These are phyloP conservation scores for Charaxes varanes DNA, from an alignment of 1,140 invertebrate genomes.

Conservation along the genomic window DNA sequence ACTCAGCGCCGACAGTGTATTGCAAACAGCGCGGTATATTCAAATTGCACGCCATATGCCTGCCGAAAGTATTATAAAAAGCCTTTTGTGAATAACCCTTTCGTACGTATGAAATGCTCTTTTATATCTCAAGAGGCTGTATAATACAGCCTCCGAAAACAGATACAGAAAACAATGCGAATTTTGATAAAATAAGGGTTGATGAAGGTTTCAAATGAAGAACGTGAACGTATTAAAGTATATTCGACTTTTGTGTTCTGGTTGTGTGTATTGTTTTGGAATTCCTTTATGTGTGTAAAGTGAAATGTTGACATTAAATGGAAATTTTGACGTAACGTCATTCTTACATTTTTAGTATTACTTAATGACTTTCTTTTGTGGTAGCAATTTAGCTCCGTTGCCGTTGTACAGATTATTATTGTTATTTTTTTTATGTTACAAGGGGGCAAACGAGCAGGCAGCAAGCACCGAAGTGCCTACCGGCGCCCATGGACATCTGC, in stretches of 20 bases:
- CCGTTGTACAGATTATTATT: no score
- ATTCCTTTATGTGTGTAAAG: no score
- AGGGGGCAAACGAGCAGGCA: no score
- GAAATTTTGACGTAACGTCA: no score
- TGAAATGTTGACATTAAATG: no score
- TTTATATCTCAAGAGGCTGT: slow-evolving; percentile 59
- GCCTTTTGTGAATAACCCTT: slow-evolving; percentile 62
- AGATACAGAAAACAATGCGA: slow-evolving; percentile 54
- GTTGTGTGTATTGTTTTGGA: neutral
- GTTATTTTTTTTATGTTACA: no score
- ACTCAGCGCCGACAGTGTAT: slow-evolving; percentile 19
- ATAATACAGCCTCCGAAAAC: slow-evolving; percentile 45
- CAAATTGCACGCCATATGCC: slow-evolving; percentile 48
- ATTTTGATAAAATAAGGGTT: slow-evolving; percentile 57
- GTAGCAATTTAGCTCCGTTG: no score
- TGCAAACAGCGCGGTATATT: slow-evolving; percentile 41
- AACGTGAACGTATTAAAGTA: slow-evolving; percentile 21
- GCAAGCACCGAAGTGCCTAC: no score
- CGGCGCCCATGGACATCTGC: no score
- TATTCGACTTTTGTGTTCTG: slow-evolving; percentile 7
- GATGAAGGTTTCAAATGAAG: slow-evolving; percentile 41
- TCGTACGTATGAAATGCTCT: slow-evolving; percentile 59
- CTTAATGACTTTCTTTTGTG: no score
- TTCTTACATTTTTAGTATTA: no score
- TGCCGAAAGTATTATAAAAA: slow-evolving; percentile 66